Conservation (phyloP, 2,888 invertebrate genomes). For the Patella ulyssiponensis region DNA sequence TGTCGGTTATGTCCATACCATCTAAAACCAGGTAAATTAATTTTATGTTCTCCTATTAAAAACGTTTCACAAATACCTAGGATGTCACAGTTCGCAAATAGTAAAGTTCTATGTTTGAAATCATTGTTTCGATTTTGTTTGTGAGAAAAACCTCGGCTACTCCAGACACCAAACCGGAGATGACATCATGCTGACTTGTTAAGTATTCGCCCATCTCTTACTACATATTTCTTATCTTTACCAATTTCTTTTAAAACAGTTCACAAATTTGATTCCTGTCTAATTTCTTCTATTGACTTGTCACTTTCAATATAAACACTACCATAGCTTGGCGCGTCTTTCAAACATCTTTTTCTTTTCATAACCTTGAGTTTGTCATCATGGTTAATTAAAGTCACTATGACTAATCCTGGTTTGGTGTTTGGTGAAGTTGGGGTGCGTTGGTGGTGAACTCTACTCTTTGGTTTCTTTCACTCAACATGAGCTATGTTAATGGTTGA, state of each 20-base stretch:
- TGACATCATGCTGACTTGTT: too few species aligned
- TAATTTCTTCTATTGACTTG: not conserved
- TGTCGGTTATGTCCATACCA: slow-evolving; percentile 8
- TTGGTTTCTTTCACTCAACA: not conserved
- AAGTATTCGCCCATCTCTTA: too few species aligned
- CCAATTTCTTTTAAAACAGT: too few species aligned
- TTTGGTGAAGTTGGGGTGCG: not conserved
- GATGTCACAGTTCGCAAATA: not conserved
- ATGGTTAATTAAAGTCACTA: not conserved
- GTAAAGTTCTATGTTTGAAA: not conserved
- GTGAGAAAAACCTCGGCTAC: too few species aligned
- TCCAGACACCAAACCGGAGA: too few species aligned
- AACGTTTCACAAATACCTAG: not conserved
- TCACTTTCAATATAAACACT: not conserved
- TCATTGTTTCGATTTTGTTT: not conserved
- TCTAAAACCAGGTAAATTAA: not conserved
- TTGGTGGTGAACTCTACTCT: not conserved
- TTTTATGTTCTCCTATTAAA: not conserved
- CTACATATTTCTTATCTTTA: too few species aligned
- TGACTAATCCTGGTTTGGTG: not conserved
- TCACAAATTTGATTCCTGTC: too few species aligned
- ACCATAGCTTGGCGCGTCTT: not conserved
- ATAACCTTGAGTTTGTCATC: slow-evolving; percentile 1
- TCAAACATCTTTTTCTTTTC: not conserved
- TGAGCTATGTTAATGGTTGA: not conserved